Evolutionary conservation across 2,888 invertebrate genomes (phyloP).

Genomic region (Stictocephala bisonia): DNA sequence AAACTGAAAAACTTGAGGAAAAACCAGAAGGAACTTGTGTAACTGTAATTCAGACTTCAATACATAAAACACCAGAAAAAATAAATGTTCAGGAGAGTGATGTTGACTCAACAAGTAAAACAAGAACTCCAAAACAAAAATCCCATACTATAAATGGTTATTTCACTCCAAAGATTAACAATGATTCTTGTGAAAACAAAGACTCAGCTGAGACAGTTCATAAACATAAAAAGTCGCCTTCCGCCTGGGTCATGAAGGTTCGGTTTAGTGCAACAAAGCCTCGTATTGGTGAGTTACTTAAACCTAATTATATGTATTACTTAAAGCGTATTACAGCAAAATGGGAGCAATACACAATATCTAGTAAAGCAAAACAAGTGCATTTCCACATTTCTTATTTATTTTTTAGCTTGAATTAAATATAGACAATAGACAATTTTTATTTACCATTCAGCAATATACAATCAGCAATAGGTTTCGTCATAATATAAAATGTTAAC

Average conservation of each 20-base stretch:
- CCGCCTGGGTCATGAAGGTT: conserved; percentile 38
- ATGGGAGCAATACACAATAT: too few relatives aligned
- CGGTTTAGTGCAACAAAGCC: neutral
- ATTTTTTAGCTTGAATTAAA: too few relatives aligned
- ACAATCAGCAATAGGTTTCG: too few relatives aligned
- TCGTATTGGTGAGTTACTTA: neutral
- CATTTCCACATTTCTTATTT: too few relatives aligned
- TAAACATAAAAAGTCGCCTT: neutral
- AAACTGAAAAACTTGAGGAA: neutral
- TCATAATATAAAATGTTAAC: too few relatives aligned
- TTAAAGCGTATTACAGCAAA: too few relatives aligned
- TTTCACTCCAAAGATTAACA: conserved; percentile 11
- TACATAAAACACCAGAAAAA: conserved; percentile 3
- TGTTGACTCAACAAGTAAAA: neutral
- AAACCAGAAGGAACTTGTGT: neutral
- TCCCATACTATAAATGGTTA: conserved; percentile 4
- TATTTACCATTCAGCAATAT: too few relatives aligned
- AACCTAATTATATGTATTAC: too few relatives aligned
- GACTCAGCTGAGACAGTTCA: neutral
- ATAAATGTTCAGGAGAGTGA: neutral
- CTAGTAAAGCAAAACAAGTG: too few relatives aligned
- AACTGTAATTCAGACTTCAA: too few relatives aligned
- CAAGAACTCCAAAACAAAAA: conserved; percentile 7
- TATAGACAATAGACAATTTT: too few relatives aligned
- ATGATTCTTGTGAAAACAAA: neutral